Conservation (phyloP, 2,888 invertebrate species). For the Sesia bembeciformis region DNA sequence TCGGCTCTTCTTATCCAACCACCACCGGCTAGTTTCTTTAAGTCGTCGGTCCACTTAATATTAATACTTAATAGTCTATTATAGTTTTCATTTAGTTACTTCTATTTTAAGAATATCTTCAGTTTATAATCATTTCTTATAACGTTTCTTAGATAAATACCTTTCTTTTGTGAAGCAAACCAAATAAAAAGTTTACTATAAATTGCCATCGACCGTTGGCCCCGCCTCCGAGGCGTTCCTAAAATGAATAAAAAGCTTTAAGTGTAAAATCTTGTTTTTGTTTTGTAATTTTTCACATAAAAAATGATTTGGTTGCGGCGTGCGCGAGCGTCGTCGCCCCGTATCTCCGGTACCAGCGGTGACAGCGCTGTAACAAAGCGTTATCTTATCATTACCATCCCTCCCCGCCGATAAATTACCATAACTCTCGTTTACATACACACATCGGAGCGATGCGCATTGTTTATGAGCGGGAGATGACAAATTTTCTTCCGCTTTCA, state of each 20-base stretch:
- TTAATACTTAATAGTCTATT: too few species aligned
- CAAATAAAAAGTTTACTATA: slow-evolving; percentile 19
- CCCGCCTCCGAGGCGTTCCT: slow-evolving; percentile 10
- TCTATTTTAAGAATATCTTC: too few species aligned
- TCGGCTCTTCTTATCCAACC: too few species aligned
- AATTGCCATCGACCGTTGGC: slow-evolving; percentile 23
- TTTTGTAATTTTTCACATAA: slow-evolving; percentile 38
- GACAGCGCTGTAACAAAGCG: slow-evolving; percentile 53
- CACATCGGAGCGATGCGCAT: slow-evolving; percentile 49
- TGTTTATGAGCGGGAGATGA: slow-evolving; percentile 66
- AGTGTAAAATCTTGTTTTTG: slow-evolving; percentile 44
- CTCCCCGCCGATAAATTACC: slow-evolving; percentile 62
- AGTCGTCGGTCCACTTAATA: too few species aligned
- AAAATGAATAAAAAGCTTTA: slow-evolving; percentile 27
- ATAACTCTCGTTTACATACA: slow-evolving; percentile 69
- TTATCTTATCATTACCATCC: slow-evolving; percentile 66
- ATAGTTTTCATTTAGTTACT: too few species aligned
- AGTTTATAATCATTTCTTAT: too few species aligned
- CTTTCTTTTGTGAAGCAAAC: too few species aligned
- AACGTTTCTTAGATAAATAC: too few species aligned
- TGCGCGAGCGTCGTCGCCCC: slow-evolving; percentile 23
- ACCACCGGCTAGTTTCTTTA: too few species aligned
- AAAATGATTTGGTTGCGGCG: slow-evolving; percentile 18
- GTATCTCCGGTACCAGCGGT: slow-evolving; percentile 48
- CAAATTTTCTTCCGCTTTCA: slow-evolving; percentile 68